phyloP scores from a whole-genome alignment of 1,140 invertebrate genomes.

The Lordiphosa collinella region DNA sequence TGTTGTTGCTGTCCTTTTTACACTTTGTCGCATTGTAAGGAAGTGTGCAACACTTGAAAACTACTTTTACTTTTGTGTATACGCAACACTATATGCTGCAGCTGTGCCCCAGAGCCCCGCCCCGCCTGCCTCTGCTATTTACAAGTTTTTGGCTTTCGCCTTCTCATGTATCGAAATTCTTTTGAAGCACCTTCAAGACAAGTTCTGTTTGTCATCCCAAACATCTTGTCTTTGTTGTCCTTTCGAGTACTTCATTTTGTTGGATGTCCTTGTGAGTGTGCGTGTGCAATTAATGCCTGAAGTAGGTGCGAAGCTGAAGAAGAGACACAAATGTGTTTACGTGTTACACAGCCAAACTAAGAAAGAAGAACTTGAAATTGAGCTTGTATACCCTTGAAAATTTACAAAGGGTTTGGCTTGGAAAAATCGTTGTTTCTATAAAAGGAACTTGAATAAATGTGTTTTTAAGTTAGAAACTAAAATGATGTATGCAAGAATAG shows the following conservation, averaged over 20 bases:
- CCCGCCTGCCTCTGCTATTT: slow-evolving; percentile 5
- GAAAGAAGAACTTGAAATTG: too few relatives aligned
- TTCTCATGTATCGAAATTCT: slow-evolving; percentile 34
- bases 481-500: too few relatives aligned
- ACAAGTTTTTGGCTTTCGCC: slow-evolving; percentile 16
- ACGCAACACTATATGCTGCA: slow-evolving; percentile 51
- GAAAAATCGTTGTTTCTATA: too few relatives aligned
- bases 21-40: slow-evolving; percentile 67
- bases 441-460: too few relatives aligned
- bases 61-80: slow-evolving; percentile 74
- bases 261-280: slow-evolving; percentile 42
- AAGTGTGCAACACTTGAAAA: slow-evolving; percentile 64
- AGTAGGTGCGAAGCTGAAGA: slow-evolving; percentile 1
- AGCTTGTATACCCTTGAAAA: too few relatives aligned
- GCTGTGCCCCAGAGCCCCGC: not conserved
- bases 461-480: too few relatives aligned
- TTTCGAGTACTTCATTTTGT: slow-evolving; percentile 29
- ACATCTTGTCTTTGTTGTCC: slow-evolving; percentile 17
- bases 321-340: too few relatives aligned
- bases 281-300: slow-evolving; percentile 19
- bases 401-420: too few relatives aligned
- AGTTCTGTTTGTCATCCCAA: slow-evolving; percentile 24
- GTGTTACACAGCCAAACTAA: too few relatives aligned
- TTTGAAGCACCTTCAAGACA: slow-evolving; percentile 39
- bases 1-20: slow-evolving; percentile 49